Percentiles rank a stretch among this genome's conserved stretches.
These are phyloP conservation scores for Parotia lawesii DNA, from an alignment of 2,113 vertebrate genomes.

Conservation along the genomic window DNA sequence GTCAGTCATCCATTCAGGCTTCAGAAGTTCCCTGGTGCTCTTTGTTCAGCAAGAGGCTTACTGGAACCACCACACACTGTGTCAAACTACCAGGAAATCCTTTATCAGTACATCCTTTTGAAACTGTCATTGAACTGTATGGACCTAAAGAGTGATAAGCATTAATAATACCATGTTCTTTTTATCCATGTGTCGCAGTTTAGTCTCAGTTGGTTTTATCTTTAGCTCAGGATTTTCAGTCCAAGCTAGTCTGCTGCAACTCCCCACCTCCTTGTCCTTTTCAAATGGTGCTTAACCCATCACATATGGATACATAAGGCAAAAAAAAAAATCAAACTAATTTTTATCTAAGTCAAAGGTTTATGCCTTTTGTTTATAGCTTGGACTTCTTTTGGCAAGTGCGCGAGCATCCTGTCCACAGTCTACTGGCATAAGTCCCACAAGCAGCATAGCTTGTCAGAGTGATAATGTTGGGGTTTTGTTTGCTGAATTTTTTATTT, in stretches of 20 bases:
- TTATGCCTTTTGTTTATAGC: background rate
- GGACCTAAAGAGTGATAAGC: conserved; percentile 69
- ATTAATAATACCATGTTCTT: conserved; percentile 58
- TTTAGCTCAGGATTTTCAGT: conserved; percentile 51
- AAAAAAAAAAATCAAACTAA: background rate
- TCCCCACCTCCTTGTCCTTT: background rate
- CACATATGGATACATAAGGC: background rate
- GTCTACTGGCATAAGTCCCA: background rate
- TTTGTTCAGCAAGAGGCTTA: conserved; percentile 69
- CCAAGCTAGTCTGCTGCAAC: background rate
- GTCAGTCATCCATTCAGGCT: conserved; percentile 60
- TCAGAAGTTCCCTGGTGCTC: conserved; percentile 21
- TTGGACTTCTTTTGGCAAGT: background rate
- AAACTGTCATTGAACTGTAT: conserved; percentile 68
- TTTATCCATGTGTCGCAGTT: conserved; percentile 48
- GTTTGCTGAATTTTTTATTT: background rate
- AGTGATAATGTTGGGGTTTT: background rate
- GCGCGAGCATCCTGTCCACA: accelerated
- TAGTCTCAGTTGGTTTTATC: conserved; percentile 56
- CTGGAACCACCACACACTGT: conserved; percentile 48
- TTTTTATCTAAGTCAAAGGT: conserved; percentile 6
- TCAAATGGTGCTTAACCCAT: conserved; percentile 31
- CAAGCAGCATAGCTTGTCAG: background rate
- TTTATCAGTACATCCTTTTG: conserved; percentile 71
- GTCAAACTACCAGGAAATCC: conserved; percentile 62